Evolutionary conservation across 92 coral and sea anemone genomes (phyloP).

Genomic region (Zoanthus sociatus): DNA sequence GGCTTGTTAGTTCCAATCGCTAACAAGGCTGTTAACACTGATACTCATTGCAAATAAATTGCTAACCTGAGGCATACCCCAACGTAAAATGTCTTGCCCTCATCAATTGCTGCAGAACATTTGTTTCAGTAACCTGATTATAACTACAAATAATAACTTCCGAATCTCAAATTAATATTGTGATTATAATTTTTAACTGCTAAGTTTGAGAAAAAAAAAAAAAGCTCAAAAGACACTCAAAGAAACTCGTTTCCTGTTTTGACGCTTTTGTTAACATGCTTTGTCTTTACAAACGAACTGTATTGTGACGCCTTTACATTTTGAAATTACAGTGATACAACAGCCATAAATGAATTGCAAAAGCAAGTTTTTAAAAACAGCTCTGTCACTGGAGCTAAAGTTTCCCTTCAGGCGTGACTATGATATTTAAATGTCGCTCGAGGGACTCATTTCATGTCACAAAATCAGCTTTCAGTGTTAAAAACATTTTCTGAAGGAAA

Average conservation of each 20-base stretch:
- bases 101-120: conserved; percentile 11
- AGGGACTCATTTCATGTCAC: too few relatives aligned
- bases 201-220: background rate
- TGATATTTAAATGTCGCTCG: too few relatives aligned
- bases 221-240: background rate
- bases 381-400: too few relatives aligned
- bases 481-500: too few relatives aligned
- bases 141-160: background rate
- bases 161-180: conserved; percentile 4
- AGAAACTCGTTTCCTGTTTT: conserved; percentile 30
- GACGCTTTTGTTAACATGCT: conserved; percentile 2
- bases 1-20: conserved; percentile 28
- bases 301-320: background rate
- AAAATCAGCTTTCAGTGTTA: too few relatives aligned
- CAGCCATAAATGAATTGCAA: background rate
- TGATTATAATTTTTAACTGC: background rate
- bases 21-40: conserved; percentile 10
- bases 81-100: background rate
- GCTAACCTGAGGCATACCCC: conserved; percentile 12
- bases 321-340: background rate
- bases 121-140: background rate
- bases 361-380: too few relatives aligned
- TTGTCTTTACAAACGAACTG: background rate
- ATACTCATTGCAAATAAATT: background rate
- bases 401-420: too few relatives aligned